A percentile compares a stretch with the other conserved stretches of the same genome.
These are phyloP conservation scores for Drosophila tristis DNA, from an alignment of 1,140 invertebrate species.

Conservation along the genomic window DNA sequence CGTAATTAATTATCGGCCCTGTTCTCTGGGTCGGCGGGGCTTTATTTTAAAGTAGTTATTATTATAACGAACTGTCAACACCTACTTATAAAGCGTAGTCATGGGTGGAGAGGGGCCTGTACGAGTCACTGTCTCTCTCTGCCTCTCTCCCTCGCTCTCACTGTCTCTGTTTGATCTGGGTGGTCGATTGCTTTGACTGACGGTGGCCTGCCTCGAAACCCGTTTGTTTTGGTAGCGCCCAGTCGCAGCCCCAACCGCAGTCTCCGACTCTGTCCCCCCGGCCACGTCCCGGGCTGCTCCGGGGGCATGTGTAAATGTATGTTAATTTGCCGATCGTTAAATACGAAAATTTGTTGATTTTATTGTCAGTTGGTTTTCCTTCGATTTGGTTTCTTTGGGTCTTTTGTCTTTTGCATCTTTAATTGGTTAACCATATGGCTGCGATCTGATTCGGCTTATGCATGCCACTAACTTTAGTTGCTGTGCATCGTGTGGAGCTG, in stretches of 20 bases:
- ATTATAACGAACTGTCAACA: conserved; percentile 78
- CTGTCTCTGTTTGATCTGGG: conserved; percentile 19
- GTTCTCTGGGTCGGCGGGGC: conserved; percentile 8
- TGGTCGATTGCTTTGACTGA: conserved; percentile 46
- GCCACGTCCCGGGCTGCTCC: not conserved
- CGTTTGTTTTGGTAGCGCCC: conserved; percentile 42
- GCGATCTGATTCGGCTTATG: conserved; percentile 42
- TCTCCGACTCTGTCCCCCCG: conserved; percentile 8
- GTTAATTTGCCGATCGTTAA: conserved; percentile 73
- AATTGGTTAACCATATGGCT: conserved; percentile 50
- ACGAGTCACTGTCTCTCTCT: conserved; percentile 9
- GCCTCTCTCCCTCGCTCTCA: too few species aligned
- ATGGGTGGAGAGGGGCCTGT: too few species aligned
- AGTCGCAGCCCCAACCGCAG: not conserved
- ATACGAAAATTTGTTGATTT: conserved; percentile 75
- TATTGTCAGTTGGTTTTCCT: conserved; percentile 55
- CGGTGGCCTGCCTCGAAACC: conserved; percentile 56
- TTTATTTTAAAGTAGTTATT: conserved; percentile 78
- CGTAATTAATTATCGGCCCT: conserved; percentile 73
- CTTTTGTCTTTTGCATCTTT: conserved; percentile 52
- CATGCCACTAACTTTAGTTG: conserved; percentile 30
- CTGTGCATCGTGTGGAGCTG: conserved; percentile 47
- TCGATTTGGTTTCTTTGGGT: conserved; percentile 2
- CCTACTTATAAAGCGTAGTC: conserved; percentile 56
- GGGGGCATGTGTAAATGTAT: conserved; percentile 60